phyloP scores from a whole-genome alignment of 2,797 vertebrate genomes.

The Melanotaenia pygmaea region DNA sequence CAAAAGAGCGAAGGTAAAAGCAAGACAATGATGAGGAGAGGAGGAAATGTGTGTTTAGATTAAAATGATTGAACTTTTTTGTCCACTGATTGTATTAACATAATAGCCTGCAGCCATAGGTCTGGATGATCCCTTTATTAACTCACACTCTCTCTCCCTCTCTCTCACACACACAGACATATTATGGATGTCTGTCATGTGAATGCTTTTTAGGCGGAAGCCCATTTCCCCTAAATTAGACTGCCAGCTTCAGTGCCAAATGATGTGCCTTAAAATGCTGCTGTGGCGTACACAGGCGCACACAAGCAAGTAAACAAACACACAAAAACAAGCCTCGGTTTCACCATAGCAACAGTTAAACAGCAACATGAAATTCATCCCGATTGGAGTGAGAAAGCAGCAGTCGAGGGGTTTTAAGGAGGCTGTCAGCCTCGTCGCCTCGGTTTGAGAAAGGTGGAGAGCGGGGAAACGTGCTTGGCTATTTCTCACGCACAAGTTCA shows the following conservation, averaged over 20 bases:
- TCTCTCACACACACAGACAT: conserved; percentile 24
- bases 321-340: conserved; percentile 31
- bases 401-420: conserved; percentile 11
- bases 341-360: conserved; percentile 71
- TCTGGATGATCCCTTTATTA: conserved; percentile 57
- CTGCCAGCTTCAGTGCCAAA: conserved; percentile 48
- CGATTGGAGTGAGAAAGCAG: conserved; percentile 20
- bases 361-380: conserved; percentile 49
- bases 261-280: conserved; percentile 49
- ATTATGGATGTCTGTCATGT: conserved; percentile 50
- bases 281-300: conserved; percentile 13
- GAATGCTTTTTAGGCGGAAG: conserved; percentile 48
- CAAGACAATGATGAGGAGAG: conserved; percentile 35
- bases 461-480: background rate
- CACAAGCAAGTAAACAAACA: conserved; percentile 41
- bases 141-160: conserved; percentile 22
- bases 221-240: conserved; percentile 65
- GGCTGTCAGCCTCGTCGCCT: conserved; percentile 12
- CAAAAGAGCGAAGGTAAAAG: conserved; percentile 4
- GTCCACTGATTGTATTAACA: conserved; percentile 70
- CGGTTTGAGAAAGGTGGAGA: background rate
- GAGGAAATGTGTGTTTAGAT: conserved; percentile 55
- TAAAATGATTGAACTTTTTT: conserved; percentile 58
- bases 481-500: conserved; percentile 6
- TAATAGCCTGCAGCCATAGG: conserved; percentile 66